These are phyloP conservation scores for Nerophis lumbriciformis DNA, from an alignment of 2,113 vertebrate genomes.

Conservation along the genomic window DNA sequence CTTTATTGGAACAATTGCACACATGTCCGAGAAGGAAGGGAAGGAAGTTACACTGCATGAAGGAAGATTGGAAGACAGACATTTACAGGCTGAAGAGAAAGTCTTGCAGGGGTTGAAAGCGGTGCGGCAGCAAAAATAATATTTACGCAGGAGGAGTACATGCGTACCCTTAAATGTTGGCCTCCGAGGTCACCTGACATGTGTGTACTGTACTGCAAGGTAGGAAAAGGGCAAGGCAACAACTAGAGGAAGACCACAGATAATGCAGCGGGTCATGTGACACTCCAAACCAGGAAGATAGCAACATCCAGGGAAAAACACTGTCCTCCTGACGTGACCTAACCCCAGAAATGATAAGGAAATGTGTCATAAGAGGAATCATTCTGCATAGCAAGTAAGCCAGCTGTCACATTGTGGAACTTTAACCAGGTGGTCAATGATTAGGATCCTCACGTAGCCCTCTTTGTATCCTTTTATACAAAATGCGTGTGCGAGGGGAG, in stretches of 20 bases:
- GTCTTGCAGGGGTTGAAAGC: conserved; percentile 35
- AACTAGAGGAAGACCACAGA: conserved; percentile 55
- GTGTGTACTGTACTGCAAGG: neutral
- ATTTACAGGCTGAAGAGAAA: conserved; percentile 41
- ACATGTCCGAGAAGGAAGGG: conserved; percentile 63
- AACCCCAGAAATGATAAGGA: conserved; percentile 9
- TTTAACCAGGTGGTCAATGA: conserved; percentile 57
- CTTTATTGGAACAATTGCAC: conserved; percentile 67
- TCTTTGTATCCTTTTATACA: conserved; percentile 12
- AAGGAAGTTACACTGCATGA: conserved; percentile 52
- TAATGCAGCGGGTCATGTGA: conserved; percentile 37
- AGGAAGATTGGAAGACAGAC: conserved; percentile 52
- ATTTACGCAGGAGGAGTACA: conserved; percentile 9
- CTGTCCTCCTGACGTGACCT: conserved; percentile 23
- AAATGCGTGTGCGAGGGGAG: neutral
- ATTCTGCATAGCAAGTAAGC: too few species aligned
- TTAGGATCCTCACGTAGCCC: conserved; percentile 46
- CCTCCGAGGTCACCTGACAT: neutral
- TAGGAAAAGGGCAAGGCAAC: conserved; percentile 22
- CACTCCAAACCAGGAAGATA: conserved; percentile 25
- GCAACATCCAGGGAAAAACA: conserved; percentile 27
- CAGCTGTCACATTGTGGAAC: conserved; percentile 41
- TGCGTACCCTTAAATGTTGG: neutral
- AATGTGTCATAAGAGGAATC: conserved; percentile 8
- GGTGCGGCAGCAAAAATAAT: conserved; percentile 22